Base-by-base conservation (phyloP, 2,888 invertebrate genomes). In the Lasioglossum calceatum region DNA sequence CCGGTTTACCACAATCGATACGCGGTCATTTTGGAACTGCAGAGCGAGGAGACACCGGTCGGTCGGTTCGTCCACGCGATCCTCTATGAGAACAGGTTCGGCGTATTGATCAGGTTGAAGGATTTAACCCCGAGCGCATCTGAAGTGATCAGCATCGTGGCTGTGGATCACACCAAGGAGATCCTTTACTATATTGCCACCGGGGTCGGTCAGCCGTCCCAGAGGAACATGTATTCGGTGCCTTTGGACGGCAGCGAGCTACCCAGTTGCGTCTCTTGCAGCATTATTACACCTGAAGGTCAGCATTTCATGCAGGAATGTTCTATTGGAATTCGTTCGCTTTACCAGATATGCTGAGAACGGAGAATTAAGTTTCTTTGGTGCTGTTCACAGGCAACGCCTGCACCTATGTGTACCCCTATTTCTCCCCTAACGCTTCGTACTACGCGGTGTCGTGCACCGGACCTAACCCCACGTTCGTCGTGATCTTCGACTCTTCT, bases 141-240 rank as follows among this genome's bases (percentile, higher is more conserved):
- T 16, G 92, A 92, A 27, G 93, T 94, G 10, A 88, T 90, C 16
- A 81, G 85, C 39, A 87, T 95, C 32, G 67, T 91, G 42, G 88
- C 89, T 16, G 85, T 93, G 67, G 89, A 90, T 61, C 77, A 81
- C 47, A 74, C 79, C n/a, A 92, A 88, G 58, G 89, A 81, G 32
- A 90, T 87, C 78, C 89, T 98, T 87, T 98, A 97, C 95, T 98
- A 97, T 93, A 96, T 96, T 82, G 97, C 97, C 0, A 97, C 97
- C 0, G 96, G 97, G 2, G 96, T 96, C 4, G 96, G 96, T 10
- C 95, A 96, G 85, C 97, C 98, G 0, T 96, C 97, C 90, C 96
- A 97, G 90, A 96, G 97, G 84, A 98, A 99, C 92, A 93, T 97
- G 82, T 97, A 96, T 94, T 95, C 95, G 89, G 94, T 96, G 32